Evolutionary conservation across 2,113 vertebrate species (phyloP), one percentile per base, ranked within the genome.

Genomic region (Myrmophylax atrothorax): DNA sequence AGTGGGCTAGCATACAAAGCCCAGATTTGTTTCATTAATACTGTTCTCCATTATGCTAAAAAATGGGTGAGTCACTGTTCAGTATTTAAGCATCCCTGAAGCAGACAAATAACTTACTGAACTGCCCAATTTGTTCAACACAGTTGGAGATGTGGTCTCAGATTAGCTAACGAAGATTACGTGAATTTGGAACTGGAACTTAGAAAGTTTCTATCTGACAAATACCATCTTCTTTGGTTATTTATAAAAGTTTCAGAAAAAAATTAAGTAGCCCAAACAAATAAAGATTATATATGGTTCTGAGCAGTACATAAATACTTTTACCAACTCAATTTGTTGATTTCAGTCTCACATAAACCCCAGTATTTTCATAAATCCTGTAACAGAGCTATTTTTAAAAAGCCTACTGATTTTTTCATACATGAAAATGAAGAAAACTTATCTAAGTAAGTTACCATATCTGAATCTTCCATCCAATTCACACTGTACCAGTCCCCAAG

Each of bases 401-500:
- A 70, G 19, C 17, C 7, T 66, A 62, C 9, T 23, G 10, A 67
- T 59, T 52, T 64, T 91, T 63, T 62, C 7, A 50, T n/a, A n/a
- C 7, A 64, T 17, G 20, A 62, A 81, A 89, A 69, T 42, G 33
- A 19, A 37, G 14, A 80, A 93, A 42, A 37, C 20, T 49, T 12
- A 7, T 35, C 33, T n/a, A 11, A 24, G 24, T 37, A 52, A 95
- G 98, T 95, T 95, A 99, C 99, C 98, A 94, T 87, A 29, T 99
- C 99, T 1, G 99, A 99, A 96, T 99, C 99, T 84, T 99, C 99
- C 99, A 99, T 99, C 99, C 99, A 99, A 96, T 99, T 99, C 53
- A 99, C 99, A 3, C 99, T 99, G 98, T 99, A 99, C 98, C 97
- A 99, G 97, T 99, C 99, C 12, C 99, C 99, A 97, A 99, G 98